Conservation (phyloP, 2,113 vertebrate species). For the Phaethon lepturus region DNA sequence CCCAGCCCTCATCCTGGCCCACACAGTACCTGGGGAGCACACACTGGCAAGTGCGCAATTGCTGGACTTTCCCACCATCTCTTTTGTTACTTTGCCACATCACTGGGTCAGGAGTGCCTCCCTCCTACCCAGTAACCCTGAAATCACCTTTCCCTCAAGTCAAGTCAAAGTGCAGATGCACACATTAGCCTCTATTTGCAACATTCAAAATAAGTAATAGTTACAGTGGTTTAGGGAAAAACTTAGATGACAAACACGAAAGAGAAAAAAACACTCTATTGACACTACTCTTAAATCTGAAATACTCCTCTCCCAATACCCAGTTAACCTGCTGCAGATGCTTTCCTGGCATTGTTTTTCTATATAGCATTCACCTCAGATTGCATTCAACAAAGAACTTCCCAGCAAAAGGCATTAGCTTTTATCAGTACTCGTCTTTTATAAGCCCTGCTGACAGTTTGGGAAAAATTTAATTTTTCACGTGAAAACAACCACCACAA, state of each 20-base stretch:
- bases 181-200: not conserved
- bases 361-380: not conserved
- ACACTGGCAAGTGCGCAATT: not conserved
- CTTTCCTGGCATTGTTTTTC: not conserved
- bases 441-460: not conserved
- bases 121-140: not conserved
- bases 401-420: not conserved
- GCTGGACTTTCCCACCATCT: not conserved
- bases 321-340: not conserved
- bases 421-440: not conserved
- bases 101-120: not conserved
- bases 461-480: not conserved
- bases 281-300: not conserved
- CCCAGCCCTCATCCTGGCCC: not conserved
- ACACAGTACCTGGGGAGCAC: rapidly evolving
- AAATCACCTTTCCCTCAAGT: not conserved
- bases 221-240: not conserved
- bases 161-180: not conserved
- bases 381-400: not conserved
- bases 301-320: not conserved
- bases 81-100: not conserved
- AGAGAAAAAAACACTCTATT: not conserved
- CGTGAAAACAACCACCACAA: not conserved
- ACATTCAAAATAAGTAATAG: not conserved
- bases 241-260: not conserved